Evolutionary conservation across 2,888 invertebrate genomes (phyloP).

Genomic region (Steinernema scapterisci): DNA sequence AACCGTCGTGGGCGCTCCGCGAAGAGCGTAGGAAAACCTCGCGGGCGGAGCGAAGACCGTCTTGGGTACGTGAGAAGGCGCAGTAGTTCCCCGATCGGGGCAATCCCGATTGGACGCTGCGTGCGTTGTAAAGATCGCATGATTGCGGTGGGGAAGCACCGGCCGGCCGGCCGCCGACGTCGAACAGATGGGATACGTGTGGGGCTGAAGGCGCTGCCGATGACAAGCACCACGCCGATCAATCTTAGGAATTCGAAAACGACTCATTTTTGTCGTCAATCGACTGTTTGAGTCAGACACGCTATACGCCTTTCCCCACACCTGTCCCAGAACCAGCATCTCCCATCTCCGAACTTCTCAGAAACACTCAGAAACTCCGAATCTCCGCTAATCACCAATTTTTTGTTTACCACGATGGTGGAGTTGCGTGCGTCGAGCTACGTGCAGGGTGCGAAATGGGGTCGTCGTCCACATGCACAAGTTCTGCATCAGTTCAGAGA

Average conservation of each 20-base stretch:
- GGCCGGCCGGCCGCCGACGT: background rate
- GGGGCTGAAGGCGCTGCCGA: background rate
- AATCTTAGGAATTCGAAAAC: conserved; percentile 1
- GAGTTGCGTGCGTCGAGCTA: background rate
- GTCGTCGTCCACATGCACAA: background rate
- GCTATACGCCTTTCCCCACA: no score
- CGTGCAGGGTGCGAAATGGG: conserved; percentile 30
- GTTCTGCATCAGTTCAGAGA: conserved; percentile 1
- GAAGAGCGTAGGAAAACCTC: conserved; percentile 5
- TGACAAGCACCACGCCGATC: background rate
- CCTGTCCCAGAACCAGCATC: no score
- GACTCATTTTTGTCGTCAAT: background rate
- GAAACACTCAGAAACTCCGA: background rate
- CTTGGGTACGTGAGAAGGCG: conserved; percentile 29
- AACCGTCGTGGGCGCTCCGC: no score
- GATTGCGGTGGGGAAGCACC: background rate
- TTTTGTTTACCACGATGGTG: background rate
- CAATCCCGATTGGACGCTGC: conserved; percentile 13
- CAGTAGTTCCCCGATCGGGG: conserved; percentile 4
- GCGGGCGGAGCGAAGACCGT: background rate
- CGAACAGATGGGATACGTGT: background rate
- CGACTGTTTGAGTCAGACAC: no score
- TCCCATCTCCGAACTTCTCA: no score
- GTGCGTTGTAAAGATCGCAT: conserved; percentile 27
- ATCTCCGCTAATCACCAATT: background rate